phyloP scores from a whole-genome alignment of 2,888 invertebrate genomes.

The Mythimna loreyi region DNA sequence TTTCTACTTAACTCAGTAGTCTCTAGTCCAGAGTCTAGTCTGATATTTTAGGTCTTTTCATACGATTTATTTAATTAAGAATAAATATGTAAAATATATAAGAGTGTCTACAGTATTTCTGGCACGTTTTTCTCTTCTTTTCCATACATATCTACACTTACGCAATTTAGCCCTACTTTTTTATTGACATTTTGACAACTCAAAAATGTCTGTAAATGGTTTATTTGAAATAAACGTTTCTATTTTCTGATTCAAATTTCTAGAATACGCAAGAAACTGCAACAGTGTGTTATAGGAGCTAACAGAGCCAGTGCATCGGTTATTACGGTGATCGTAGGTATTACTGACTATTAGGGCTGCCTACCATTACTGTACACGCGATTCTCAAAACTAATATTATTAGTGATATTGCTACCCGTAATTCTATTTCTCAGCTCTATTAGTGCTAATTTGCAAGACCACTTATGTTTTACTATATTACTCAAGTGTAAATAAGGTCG shows the following conservation, averaged over 20 bases:
- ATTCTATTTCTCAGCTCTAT: constrained; percentile 47
- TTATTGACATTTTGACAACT: too few species aligned
- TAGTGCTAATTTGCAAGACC: constrained; percentile 38
- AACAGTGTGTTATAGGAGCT: constrained; percentile 36
- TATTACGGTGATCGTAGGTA: constrained; percentile 48
- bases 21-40: neutral
- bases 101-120: too few species aligned
- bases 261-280: neutral
- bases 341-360: constrained; percentile 40
- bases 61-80: neutral
- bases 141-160: too few species aligned
- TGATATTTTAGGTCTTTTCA: neutral
- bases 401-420: constrained; percentile 44
- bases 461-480: constrained; percentile 26
- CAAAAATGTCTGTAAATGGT: too few species aligned
- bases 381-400: constrained; percentile 61
- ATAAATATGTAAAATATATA: too few species aligned
- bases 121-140: too few species aligned
- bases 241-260: too few species aligned
- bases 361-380: constrained; percentile 50
- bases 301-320: constrained; percentile 18
- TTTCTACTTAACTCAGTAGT: too few species aligned
- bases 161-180: too few species aligned
- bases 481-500: constrained; percentile 1
- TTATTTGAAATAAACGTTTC: too few species aligned